phyloP scores from a whole-genome alignment of 2,888 invertebrate genomes.

The Aspidapion aeneum region DNA sequence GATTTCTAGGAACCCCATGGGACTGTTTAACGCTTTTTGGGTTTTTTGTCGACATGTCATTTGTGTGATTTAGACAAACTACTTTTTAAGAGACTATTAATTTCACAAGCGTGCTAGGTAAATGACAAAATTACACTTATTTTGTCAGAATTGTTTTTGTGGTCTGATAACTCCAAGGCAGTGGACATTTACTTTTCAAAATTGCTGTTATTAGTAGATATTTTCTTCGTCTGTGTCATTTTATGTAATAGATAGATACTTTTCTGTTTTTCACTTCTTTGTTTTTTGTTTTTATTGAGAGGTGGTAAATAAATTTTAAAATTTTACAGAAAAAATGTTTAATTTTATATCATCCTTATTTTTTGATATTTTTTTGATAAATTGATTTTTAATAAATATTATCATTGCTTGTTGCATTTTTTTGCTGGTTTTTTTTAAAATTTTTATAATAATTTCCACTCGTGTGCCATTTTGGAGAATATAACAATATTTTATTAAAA shows the following conservation, averaged over 20 bases:
- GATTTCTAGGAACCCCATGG: conserved; percentile 18
- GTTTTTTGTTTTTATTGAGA: too few relatives aligned
- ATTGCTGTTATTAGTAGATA: background rate
- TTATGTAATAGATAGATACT: background rate
- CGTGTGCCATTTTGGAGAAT: background rate
- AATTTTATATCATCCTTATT: too few relatives aligned
- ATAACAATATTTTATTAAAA: background rate
- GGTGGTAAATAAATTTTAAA: too few relatives aligned
- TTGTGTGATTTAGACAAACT: background rate
- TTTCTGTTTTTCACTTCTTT: too few relatives aligned
- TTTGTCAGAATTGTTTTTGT: background rate
- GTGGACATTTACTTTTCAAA: background rate
- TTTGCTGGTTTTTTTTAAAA: too few relatives aligned
- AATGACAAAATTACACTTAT: too few relatives aligned
- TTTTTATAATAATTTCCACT: too few relatives aligned
- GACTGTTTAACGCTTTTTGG: background rate
- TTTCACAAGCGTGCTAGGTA: background rate
- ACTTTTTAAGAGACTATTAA: background rate
- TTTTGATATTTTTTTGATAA: too few relatives aligned
- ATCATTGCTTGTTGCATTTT: too few relatives aligned
- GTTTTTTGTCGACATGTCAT: background rate
- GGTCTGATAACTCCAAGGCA: background rate
- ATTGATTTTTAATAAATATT: too few relatives aligned
- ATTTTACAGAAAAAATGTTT: too few relatives aligned
- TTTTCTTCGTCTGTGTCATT: background rate